Percentiles rank a stretch among this genome's conserved stretches.
Evolutionary conservation across 1,140 invertebrate species (phyloP).

Genomic region (Aphelenchoides fujianensis): DNA sequence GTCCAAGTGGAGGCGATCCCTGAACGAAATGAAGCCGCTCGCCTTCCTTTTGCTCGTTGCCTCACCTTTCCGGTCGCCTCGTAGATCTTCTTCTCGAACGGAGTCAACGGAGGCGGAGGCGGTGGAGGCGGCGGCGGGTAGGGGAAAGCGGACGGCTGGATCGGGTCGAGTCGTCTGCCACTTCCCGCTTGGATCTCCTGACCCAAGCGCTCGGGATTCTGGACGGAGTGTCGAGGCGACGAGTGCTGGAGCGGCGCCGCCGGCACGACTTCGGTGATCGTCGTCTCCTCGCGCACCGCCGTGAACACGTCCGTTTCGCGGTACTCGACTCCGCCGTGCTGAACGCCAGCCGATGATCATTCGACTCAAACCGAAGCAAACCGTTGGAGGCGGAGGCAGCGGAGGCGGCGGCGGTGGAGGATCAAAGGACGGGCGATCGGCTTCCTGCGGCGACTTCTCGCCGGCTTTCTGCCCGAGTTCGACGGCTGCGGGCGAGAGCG

Average conservation of each 20-base stretch:
- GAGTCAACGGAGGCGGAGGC: too few relatives aligned
- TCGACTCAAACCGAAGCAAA: too few relatives aligned
- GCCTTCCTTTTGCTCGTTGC: not conserved
- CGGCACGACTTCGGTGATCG: not conserved
- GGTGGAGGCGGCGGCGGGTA: not conserved
- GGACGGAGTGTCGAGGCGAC: not conserved
- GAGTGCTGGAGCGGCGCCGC: too few relatives aligned
- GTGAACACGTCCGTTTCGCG: not conserved
- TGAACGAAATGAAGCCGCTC: too few relatives aligned
- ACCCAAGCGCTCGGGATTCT: not conserved
- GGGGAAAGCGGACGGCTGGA: not conserved
- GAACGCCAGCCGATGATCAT: not conserved
- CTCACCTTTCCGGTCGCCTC: not conserved
- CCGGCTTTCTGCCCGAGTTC: not conserved
- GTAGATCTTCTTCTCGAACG: too few relatives aligned
- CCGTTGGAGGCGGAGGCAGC: too few relatives aligned
- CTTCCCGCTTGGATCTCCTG: not conserved
- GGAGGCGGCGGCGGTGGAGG: too few relatives aligned
- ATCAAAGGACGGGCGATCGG: too few relatives aligned
- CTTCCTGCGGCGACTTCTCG: not conserved
- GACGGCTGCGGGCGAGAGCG: not conserved
- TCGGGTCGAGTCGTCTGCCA: not conserved
- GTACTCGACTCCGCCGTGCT: not conserved
- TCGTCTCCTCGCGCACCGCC: not conserved
- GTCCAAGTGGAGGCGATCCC: too few relatives aligned